Evolutionary conservation across 2,113 vertebrate species (phyloP), one percentile per base, ranked within the genome.

Genomic region (Pongo pygmaeus): DNA sequence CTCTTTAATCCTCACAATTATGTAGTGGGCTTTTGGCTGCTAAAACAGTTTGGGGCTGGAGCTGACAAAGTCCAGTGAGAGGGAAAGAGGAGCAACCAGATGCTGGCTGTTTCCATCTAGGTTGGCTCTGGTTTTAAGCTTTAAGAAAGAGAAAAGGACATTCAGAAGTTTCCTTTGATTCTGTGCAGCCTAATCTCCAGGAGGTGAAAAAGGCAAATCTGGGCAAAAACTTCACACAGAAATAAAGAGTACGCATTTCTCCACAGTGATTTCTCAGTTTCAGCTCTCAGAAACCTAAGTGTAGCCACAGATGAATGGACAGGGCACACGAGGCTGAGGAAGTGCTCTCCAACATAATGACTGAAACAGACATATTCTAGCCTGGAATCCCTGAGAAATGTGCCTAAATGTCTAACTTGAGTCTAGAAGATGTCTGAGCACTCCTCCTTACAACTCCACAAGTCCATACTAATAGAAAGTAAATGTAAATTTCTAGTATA

Each of bases 121-220:
- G 18, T 0, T 86, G 27, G 67, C 27, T 72, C 46, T 86, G 52
- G 22, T 32, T n/a, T 81, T 85, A 92, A 16, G n/a, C 25, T 80
- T 93, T 72, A 93, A 14, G 11, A 84, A 75, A 89, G 13, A n/a
- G 94, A 89, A 83, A 55, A 93, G 59, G 64, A 77, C 55, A 92
- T 52, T n/a, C 69, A 69, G 27, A 81, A 23, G 1, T 59, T 69
- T 79, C 52, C 17, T 84, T 78, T 78, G 79, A 72, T n/a, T 70
- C 30, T 57, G 9, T 67, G 61, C 40, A 88, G n/a, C 38, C 22
- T 78, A 84, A 93, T 46, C 55, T 87, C 52, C 61, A 93, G 16
- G 8, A 30, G 10, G 57, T 18, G 35, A 59, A 77, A 75, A 48
- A 72, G 40, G 61, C 6, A 85, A 89, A 48, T 27, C 0, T 17